phyloP scores from a whole-genome alignment of 2,888 invertebrate species.

The Macrosoma leucophasiata region DNA sequence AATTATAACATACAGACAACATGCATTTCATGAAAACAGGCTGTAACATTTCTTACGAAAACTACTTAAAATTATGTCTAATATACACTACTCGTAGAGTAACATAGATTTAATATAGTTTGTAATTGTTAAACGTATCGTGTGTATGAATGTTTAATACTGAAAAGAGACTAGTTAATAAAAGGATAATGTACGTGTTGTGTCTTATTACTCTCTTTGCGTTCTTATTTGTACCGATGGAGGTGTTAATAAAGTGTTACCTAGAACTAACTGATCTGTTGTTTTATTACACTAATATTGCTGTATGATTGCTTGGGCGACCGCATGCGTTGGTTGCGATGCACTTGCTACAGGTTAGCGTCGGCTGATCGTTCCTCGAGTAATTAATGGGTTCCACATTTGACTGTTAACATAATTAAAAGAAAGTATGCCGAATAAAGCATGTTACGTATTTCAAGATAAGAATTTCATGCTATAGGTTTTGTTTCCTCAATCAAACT shows the following conservation, averaged over 20 bases:
- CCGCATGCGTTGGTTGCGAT: slow-evolving; percentile 28
- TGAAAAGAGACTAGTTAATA: slow-evolving; percentile 12
- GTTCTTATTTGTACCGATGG: slow-evolving; percentile 31
- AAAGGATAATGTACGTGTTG: slow-evolving; percentile 26
- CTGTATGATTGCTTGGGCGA: slow-evolving; percentile 40
- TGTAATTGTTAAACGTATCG: slow-evolving; percentile 26
- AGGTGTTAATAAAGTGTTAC: slow-evolving; percentile 50
- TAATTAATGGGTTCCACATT: too few relatives aligned
- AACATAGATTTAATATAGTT: slow-evolving; percentile 41
- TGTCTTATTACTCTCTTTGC: slow-evolving; percentile 36
- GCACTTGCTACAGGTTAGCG: too few relatives aligned
- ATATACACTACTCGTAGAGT: slow-evolving; percentile 36
- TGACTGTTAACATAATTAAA: too few relatives aligned
- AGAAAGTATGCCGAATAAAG: too few relatives aligned
- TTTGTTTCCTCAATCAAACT: too few relatives aligned
- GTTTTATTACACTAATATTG: slow-evolving; percentile 59
- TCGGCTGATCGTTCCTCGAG: too few relatives aligned
- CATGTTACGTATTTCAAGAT: too few relatives aligned
- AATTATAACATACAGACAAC: too few relatives aligned
- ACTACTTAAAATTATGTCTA: too few relatives aligned
- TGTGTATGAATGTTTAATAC: slow-evolving; percentile 15
- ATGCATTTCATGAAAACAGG: too few relatives aligned
- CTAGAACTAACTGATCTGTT: slow-evolving; percentile 39
- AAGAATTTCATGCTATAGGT: too few relatives aligned
- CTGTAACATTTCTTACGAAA: too few relatives aligned